These are phyloP conservation scores for Xanthorhoe designata DNA, from an alignment of 2,888 invertebrate species.

Conservation along the genomic window DNA sequence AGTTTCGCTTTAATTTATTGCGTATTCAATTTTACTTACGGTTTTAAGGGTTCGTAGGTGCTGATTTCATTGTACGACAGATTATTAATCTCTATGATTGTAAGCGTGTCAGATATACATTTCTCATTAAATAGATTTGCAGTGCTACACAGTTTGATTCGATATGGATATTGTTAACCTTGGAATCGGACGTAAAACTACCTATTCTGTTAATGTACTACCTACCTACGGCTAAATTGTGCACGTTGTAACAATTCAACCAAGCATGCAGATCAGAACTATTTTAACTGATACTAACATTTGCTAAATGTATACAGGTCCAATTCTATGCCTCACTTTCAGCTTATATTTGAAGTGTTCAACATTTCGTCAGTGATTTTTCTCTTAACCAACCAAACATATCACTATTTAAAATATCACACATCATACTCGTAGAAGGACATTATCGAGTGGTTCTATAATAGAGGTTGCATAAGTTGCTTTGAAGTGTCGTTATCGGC, in stretches of 20 bases:
- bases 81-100: conserved; percentile 15
- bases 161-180: conserved; percentile 26
- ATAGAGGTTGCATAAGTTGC: conserved; percentile 18
- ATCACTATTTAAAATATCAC: neutral
- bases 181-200: conserved; percentile 16
- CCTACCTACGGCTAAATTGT: too few relatives aligned
- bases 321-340: neutral
- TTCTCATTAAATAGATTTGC: conserved; percentile 28
- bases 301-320: too few relatives aligned
- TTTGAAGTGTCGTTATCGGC: conserved; percentile 26
- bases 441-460: conserved; percentile 7
- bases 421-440: neutral
- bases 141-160: conserved; percentile 20
- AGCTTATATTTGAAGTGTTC: neutral
- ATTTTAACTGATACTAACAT: too few relatives aligned
- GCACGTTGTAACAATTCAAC: neutral
- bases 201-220: neutral
- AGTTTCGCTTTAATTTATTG: conserved; percentile 35
- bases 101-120: conserved; percentile 18
- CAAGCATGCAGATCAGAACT: too few relatives aligned
- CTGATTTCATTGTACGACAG: neutral
- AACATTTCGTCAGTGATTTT: neutral
- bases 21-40: conserved; percentile 33
- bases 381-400: neutral
- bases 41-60: conserved; percentile 15